Evolutionary conservation across 2,113 vertebrate species (phyloP), one percentile per base, ranked within the genome.

Genomic region (Prietella phreatophila): DNA sequence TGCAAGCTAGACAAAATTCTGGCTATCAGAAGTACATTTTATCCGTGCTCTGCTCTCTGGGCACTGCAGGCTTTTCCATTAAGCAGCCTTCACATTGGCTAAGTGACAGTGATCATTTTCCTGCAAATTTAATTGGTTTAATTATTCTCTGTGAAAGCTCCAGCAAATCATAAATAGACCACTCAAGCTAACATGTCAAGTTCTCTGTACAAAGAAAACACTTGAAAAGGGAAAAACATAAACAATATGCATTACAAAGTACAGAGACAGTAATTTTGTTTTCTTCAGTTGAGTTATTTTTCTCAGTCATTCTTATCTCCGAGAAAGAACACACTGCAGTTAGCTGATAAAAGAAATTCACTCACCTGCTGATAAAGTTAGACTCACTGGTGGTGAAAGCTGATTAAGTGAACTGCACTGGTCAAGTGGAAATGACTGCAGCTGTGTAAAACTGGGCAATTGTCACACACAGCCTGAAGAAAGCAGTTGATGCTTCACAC

Each of bases 81-180:
- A 76, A 82, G 67, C 82, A 78, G 87, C 84, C 88, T 79, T 91
- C 84, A 89, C 91, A 84, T 85, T 90, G 67, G 53, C 86, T 86
- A 83, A 75, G 67, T 86, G 82, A 89, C 88, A 87, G 83, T 69
- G 89, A 88, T 82, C 53, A 91, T 91, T 75, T 91, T 79, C 71
- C 27, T 58, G 86, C 33, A 84, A 89, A 89, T 89, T 90, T 88
- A 92, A 92, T 89, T 67, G 89, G 83, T 50, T 83, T 86, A 79
- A 88, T 88, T 86, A 86, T 82, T 67, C 42, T 88, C 71, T 42
- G 42, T 65, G 58, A 56, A 85, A 85, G 65, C 78, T 39, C 60
- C 55, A 83, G 50, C 33, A 71, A 83, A 88, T 88, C 82, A 85
- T 30, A 88, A 82, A 88, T 20, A 15, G 58, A 73, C 5, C 78